Evolutionary conservation across 2,797 vertebrate genomes (phyloP), one percentile per base, ranked within the genome.

Genomic region (Bufotes viridis): DNA sequence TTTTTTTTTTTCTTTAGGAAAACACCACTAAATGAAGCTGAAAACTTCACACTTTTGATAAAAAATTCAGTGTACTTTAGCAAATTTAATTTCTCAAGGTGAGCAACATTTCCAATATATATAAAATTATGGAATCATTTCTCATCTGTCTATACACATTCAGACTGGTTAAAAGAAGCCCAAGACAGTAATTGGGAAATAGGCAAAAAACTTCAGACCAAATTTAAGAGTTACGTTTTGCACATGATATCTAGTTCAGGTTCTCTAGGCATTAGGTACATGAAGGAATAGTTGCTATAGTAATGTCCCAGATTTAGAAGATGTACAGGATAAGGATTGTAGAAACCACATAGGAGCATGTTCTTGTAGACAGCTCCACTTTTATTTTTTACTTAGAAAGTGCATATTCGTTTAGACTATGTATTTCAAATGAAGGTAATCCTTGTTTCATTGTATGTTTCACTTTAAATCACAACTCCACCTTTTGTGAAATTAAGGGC

Each of bases 41-140:
- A 94, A 90, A 95, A 95, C 91, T 95, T 96, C 84, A 96, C 95
- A 0, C 92, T 96, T 20, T 93, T 96, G 79, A 93, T 96, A 89
- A 96, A 95, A 92, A 94, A 94, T 61, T 92, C 92, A 0, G 24
- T 96, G 89, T 93, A 94, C 89, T 96, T 96, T 92, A 94, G 92
- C 90, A 95, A 93, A 82, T 96, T 95, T 89, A 94, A 93, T 89
- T 93, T 96, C 87, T 95, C 93, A 89, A 93, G 87, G 95, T 96
- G 91, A 92, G 94, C 14, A 3, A n/a, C 20, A 76, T 15, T 24
- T 42, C 11, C 29, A 17, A 42, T 7, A 34, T 9, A 42, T 2
- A 18, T 18, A 10, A 7, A 42, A 20, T 20, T 29, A 74, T 49
- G 34, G 22, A 14, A 74, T 13, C 10, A 7, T 57, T 57, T 57